These are phyloP conservation scores for Falco columbarius DNA, from an alignment of 2,797 vertebrate species.

Conservation along the genomic window DNA sequence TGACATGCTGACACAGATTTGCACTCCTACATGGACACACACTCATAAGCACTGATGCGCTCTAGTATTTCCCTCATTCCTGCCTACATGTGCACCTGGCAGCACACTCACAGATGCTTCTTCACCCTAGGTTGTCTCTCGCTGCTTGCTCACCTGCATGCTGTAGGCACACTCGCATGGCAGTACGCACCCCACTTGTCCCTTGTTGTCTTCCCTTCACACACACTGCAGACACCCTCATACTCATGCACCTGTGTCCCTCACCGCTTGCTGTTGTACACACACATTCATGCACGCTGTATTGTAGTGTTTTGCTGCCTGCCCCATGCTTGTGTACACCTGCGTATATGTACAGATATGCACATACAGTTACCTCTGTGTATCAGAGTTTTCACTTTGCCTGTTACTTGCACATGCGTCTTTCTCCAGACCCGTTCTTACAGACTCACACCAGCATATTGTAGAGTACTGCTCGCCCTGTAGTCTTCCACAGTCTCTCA, in stretches of 20 bases:
- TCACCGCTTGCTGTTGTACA: not conserved
- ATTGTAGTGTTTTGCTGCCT: not conserved
- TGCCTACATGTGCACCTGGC: not conserved
- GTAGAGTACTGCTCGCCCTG: not conserved
- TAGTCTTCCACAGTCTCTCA: not conserved
- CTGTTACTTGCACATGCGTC: not conserved
- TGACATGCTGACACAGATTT: not conserved
- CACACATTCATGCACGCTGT: not conserved
- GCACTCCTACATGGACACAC: not conserved
- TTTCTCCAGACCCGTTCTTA: not conserved
- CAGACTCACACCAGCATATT: not conserved
- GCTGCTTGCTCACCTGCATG: rapidly evolving
- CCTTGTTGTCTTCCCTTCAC: not conserved
- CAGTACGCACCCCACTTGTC: not conserved
- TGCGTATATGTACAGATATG: rapidly evolving
- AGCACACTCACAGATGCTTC: not conserved
- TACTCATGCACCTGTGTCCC: not conserved
- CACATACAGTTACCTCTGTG: not conserved
- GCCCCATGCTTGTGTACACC: not conserved
- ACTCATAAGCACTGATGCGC: not conserved
- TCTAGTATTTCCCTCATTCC: not conserved
- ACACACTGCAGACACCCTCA: not conserved
- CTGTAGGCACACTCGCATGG: not conserved
- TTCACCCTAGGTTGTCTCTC: not conserved
- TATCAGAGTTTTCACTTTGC: not conserved